Base-by-base conservation (phyloP, 2,888 invertebrate species). In the Scelioninae gen. 1 region DNA sequence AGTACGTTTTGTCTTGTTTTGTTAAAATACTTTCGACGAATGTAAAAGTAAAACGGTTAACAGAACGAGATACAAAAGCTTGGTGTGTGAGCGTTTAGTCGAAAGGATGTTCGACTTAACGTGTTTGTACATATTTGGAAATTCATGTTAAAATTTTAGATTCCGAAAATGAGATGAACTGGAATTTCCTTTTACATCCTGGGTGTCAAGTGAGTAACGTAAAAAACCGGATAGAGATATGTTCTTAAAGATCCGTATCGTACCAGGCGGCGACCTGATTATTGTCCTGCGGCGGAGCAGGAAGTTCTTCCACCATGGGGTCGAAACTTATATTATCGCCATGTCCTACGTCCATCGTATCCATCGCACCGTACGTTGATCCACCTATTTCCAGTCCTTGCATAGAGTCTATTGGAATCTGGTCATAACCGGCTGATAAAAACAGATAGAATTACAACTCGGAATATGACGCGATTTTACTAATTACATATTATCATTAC, bases 391-490 rank as follows among this genome's bases (percentile, higher is more conserved):
- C 98, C 91, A 98, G 94, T 86, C 97, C 98, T 94, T 98, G 97
- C 97, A 98, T 97, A 89, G 97, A 96, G 94, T 98, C 97, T 96
- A 98, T 96, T 95, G 98, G 98, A 95, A 98, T 96, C 95, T 97
- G 97, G 95, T 98, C 98, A 96, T 97, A 98, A 94, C 97, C 98
- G 97, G 94, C 16, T 92, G 58, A 68, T 13, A 66, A 58, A 66
- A 55, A 79, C 38, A n/a, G n/a, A n/a, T n/a, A n/a, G n/a, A n/a
- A n/a, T n/a, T n/a, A n/a, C n/a, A n/a, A n/a, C n/a, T n/a, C n/a
- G n/a, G n/a, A n/a, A n/a, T n/a, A n/a, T n/a, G n/a, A n/a, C n/a
- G n/a, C n/a, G n/a, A n/a, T n/a, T n/a, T n/a, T n/a, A n/a, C n/a
- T n/a, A n/a, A n/a, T n/a, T n/a, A n/a, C n/a, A n/a, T n/a, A n/a